These are phyloP conservation scores for Andrena haemorrhoa DNA, from an alignment of 2,888 invertebrate genomes.

Conservation along the genomic window DNA sequence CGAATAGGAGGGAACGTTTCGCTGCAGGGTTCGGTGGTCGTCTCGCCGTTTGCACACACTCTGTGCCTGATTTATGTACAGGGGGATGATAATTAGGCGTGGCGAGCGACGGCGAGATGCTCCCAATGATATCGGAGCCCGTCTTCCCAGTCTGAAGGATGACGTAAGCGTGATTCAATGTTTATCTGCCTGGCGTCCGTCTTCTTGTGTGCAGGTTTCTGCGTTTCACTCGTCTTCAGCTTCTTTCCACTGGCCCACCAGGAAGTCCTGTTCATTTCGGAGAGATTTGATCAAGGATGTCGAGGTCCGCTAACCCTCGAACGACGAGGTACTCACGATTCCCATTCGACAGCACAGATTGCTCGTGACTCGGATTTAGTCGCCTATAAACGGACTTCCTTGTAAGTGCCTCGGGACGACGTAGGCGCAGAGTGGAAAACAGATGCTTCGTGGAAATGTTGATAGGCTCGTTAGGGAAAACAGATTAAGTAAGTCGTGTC, in stretches of 20 bases:
- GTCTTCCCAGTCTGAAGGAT: conserved; percentile 61
- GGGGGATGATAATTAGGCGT: conserved; percentile 68
- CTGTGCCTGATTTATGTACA: conserved; percentile 21
- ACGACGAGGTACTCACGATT: too few relatives aligned
- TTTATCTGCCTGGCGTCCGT: conserved; percentile 62
- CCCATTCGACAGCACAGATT: too few relatives aligned
- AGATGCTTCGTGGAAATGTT: not conserved
- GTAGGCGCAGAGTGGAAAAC: not conserved
- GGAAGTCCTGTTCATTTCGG: not conserved
- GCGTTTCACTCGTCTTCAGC: not conserved
- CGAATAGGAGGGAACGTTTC: not conserved
- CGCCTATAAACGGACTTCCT: too few relatives aligned
- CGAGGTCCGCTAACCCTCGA: not conserved
- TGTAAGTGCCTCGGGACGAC: too few relatives aligned
- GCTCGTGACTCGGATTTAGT: too few relatives aligned
- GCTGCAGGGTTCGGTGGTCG: not conserved
- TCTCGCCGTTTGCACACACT: conserved; percentile 16
- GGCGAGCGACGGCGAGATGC: conserved; percentile 69
- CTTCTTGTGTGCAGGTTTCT: conserved; percentile 37
- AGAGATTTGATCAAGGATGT: not conserved
- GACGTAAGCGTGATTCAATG: conserved; percentile 71
- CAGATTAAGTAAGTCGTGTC: not conserved
- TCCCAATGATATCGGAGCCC: conserved; percentile 72
- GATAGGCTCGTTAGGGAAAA: not conserved
- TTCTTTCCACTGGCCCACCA: not conserved